Evolutionary conservation across 2,113 vertebrate genomes (phyloP), one percentile per base, ranked within the genome.

Genomic region (Eubucco bourcierii): DNA sequence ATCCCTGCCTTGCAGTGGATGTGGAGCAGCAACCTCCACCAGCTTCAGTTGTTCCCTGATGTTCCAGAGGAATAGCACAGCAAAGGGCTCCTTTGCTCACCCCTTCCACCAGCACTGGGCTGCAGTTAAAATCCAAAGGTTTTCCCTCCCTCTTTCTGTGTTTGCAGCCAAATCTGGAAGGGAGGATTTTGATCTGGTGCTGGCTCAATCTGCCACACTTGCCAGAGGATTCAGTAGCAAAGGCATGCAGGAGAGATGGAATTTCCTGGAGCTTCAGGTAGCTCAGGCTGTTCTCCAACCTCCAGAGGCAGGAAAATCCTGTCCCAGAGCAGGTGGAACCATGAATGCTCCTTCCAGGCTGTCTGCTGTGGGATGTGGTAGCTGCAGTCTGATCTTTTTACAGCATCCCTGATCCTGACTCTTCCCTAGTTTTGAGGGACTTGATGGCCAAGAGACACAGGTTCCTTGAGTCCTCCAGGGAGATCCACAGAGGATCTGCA

Each of bases 401-500:
- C 11, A 31, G 12, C 0, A 1, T 27, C 56, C 81, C n/a, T 6
- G 18, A 59, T n/a, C 46, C 34, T 0, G 0, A 13, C 80, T 70
- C 39, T 80, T 61, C 31, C 50, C 33, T 44, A 7, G 1, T 39
- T 73, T 87, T 6, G 0, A 10, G 79, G 90, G 41, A 59, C 0
- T 2, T 29, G 58, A 34, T 29, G 34, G 17, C 75, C 60, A 55
- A 23, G 75, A 46, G 55, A 28, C n/a, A 15, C 20, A 0, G 0
- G 2, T 17, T 61, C 63, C 67, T 21, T 5, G 31, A 63, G 50
- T 27, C 41, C 53, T 79, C 59, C 52, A n/a, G n/a, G n/a, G n/a
- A n/a, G n/a, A n/a, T n/a, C n/a, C n/a, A n/a, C n/a, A n/a, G n/a
- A n/a, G n/a, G n/a, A n/a, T 39, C 37, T 39, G 9, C 20, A 0